Evolutionary conservation across 1,140 invertebrate species (phyloP).

Genomic region (Dysdera silvatica): DNA sequence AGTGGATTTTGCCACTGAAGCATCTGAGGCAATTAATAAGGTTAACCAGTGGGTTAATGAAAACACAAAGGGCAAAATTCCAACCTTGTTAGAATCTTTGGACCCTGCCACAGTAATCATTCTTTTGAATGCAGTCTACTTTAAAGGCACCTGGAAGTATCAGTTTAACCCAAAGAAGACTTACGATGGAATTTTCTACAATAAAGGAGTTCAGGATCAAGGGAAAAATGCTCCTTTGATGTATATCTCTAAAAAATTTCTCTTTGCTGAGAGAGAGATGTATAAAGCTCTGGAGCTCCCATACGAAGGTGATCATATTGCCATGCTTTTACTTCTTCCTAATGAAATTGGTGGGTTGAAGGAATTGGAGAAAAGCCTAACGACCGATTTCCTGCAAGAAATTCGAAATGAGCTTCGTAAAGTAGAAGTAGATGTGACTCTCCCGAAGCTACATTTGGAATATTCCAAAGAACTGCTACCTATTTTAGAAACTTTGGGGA

Average conservation of each 20-base stretch:
- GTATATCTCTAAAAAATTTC: slow-evolving; percentile 70
- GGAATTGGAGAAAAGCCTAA: slow-evolving; percentile 1
- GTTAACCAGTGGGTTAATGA: slow-evolving; percentile 61
- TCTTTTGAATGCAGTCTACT: slow-evolving; percentile 68
- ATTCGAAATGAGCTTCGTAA: not conserved
- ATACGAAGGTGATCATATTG: slow-evolving; percentile 50
- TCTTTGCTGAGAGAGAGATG: slow-evolving; percentile 54
- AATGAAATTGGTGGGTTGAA: slow-evolving; percentile 18
- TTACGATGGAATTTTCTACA: slow-evolving; percentile 50
- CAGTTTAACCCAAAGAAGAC: slow-evolving; percentile 54
- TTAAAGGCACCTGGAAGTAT: slow-evolving; percentile 64
- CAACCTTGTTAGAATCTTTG: slow-evolving; percentile 49
- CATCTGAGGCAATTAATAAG: slow-evolving; percentile 43
- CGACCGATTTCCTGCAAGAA: not conserved
- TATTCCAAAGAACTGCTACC: slow-evolving; percentile 23
- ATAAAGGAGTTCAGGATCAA: slow-evolving; percentile 44
- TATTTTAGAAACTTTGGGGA: slow-evolving; percentile 29
- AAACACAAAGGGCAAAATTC: slow-evolving; percentile 57
- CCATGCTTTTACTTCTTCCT: slow-evolving; percentile 41
- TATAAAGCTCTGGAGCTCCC: slow-evolving; percentile 61
- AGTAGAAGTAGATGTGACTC: slow-evolving; percentile 24
- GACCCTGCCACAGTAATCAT: slow-evolving; percentile 52
- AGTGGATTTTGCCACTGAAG: slow-evolving; percentile 9
- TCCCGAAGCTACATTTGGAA: slow-evolving; percentile 37
- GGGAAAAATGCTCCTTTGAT: slow-evolving; percentile 61